A percentile compares a stretch with the other conserved stretches of the same genome.
phyloP scores from a whole-genome alignment of 2,888 invertebrate genomes.

The Spodoptera littoralis region DNA sequence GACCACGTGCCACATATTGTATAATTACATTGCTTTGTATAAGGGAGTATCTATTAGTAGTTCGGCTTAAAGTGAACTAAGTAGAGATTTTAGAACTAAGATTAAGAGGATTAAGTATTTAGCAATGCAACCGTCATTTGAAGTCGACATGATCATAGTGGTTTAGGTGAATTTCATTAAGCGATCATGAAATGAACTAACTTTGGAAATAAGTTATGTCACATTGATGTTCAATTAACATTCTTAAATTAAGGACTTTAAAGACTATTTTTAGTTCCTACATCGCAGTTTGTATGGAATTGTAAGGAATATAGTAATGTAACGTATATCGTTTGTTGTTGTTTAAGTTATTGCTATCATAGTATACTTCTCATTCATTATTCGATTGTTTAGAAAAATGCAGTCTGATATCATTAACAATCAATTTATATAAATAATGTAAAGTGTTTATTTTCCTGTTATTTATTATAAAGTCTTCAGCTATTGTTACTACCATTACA shows the following conservation, averaged over 20 bases:
- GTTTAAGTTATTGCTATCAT: background rate
- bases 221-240: no score
- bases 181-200: no score
- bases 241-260: background rate
- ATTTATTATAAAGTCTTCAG: no score
- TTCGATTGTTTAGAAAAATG: constrained; percentile 8
- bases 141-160: no score
- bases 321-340: background rate
- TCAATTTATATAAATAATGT: constrained; percentile 7
- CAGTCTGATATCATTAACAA: constrained; percentile 3
- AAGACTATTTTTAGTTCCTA: no score
- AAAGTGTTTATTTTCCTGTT: no score
- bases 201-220: no score
- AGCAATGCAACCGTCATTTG: background rate
- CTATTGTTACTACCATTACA: no score
- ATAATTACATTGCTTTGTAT: constrained; percentile 21
- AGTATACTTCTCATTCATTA: background rate
- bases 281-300: no score
- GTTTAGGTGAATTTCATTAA: no score
- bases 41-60: constrained; percentile 17
- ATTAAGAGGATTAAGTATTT: constrained; percentile 11
- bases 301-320: no score
- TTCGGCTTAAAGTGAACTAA: constrained; percentile 16
- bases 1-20: constrained; percentile 20
- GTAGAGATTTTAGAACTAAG: constrained; percentile 4